phyloP scores from a whole-genome alignment of 2,797 vertebrate genomes.

The Halcyon chelicuti region DNA sequence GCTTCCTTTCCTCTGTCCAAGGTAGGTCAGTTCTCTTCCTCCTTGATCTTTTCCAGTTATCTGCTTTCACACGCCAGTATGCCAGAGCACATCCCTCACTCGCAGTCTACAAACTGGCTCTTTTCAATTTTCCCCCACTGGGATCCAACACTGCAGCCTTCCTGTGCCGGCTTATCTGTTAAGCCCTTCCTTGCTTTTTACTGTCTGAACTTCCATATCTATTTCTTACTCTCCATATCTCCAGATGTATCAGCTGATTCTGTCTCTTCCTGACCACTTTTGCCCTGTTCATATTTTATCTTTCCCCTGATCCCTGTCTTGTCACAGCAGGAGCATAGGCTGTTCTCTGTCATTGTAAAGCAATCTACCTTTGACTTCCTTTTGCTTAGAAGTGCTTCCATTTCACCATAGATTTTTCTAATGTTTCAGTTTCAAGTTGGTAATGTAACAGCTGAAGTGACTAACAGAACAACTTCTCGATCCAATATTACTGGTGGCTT shows the following conservation, averaged over 20 bases:
- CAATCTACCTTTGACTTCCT: not conserved
- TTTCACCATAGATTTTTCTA: not conserved
- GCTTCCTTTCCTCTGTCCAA: constrained; percentile 6
- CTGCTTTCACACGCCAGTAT: too few species aligned
- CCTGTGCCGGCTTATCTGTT: not conserved
- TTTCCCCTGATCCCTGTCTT: not conserved
- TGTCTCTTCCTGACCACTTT: not conserved
- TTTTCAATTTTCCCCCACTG: not conserved
- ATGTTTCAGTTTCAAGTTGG: not conserved
- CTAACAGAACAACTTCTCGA: not conserved
- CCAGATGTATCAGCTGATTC: not conserved
- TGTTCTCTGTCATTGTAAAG: not conserved
- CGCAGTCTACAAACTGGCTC: not conserved
- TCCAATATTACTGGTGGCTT: not conserved
- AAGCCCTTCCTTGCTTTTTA: not conserved
- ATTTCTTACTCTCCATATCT: not conserved
- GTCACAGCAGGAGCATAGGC: not conserved
- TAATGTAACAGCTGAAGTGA: not conserved
- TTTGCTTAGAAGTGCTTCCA: not conserved
- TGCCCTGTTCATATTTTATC: not conserved
- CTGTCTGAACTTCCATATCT: not conserved
- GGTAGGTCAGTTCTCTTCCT: not conserved
- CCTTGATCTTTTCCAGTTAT: not conserved
- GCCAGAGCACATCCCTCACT: not conserved
- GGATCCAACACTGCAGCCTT: not conserved